A percentile compares a stretch with the other conserved stretches of the same genome.
These are phyloP conservation scores for Saccostrea glomerata DNA, from an alignment of 1,140 invertebrate genomes.

Conservation along the genomic window DNA sequence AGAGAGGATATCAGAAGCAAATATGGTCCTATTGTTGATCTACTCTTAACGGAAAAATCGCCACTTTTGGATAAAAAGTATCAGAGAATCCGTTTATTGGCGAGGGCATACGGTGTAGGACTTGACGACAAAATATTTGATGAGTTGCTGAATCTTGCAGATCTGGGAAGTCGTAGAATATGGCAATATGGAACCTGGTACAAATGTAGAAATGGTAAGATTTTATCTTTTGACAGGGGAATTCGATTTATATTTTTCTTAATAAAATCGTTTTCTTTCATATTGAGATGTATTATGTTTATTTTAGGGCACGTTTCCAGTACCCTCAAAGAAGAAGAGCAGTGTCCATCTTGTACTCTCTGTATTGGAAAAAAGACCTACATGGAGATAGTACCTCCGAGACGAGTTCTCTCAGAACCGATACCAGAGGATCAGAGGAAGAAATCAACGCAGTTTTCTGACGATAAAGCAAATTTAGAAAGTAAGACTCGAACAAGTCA, in stretches of 20 bases:
- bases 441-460: neutral
- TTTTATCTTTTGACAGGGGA: neutral
- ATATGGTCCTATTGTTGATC: neutral
- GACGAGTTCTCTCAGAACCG: too few species aligned
- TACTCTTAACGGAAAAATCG: neutral
- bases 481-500: neutral
- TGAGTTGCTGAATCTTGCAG: constrained; percentile 75
- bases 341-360: neutral
- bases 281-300: neutral
- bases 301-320: constrained; percentile 5
- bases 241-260: too few species aligned
- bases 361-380: neutral
- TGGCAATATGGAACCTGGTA: constrained; percentile 84
- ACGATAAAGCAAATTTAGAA: neutral
- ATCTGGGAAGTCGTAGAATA: constrained; percentile 81
- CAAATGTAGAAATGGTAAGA: constrained; percentile 83
- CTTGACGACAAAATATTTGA: neutral
- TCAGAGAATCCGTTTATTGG: neutral
- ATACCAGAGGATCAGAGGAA: constrained; percentile 10
- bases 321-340: neutral
- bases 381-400: neutral
- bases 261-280: too few species aligned
- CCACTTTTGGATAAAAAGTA: neutral
- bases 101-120: constrained; percentile 4
- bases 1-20: constrained; percentile 11